These are phyloP conservation scores for Diloba caeruleocephala DNA, from an alignment of 2,888 invertebrate genomes.

Conservation along the genomic window DNA sequence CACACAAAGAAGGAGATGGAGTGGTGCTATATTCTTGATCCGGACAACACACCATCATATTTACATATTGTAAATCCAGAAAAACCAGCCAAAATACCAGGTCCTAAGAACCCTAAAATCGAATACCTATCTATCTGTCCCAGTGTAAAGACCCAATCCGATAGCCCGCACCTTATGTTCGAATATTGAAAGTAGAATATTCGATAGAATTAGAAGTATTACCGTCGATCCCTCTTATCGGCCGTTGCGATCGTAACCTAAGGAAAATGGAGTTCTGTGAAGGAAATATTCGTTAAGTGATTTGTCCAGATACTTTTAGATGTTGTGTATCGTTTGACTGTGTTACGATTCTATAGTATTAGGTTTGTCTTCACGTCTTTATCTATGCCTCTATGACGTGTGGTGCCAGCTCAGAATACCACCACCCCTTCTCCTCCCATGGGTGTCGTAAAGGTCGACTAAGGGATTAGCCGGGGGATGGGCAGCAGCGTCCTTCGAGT, in stretches of 20 bases:
- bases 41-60: too few species aligned
- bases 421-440: too few species aligned
- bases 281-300: slow-evolving; percentile 43
- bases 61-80: neutral
- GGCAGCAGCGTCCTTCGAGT: too few species aligned
- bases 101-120: slow-evolving; percentile 8
- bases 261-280: slow-evolving; percentile 42
- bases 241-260: slow-evolving; percentile 36
- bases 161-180: slow-evolving; percentile 34
- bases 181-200: slow-evolving; percentile 54
- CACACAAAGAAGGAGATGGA: too few species aligned
- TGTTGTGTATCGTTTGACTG: slow-evolving; percentile 16
- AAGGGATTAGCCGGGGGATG: too few species aligned
- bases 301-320: slow-evolving; percentile 43
- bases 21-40: too few species aligned
- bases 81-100: slow-evolving; percentile 2
- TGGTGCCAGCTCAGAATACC: too few species aligned
- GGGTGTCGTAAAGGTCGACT: too few species aligned
- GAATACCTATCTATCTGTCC: slow-evolving; percentile 10
- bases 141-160: slow-evolving; percentile 36
- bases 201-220: slow-evolving; percentile 58
- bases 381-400: too few species aligned
- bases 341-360: neutral
- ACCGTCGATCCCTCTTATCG: slow-evolving; percentile 54
- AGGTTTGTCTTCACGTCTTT: too few species aligned